Evolutionary conservation across 2,888 invertebrate genomes (phyloP).

Genomic region (Nephrotoma guestfalica): DNA sequence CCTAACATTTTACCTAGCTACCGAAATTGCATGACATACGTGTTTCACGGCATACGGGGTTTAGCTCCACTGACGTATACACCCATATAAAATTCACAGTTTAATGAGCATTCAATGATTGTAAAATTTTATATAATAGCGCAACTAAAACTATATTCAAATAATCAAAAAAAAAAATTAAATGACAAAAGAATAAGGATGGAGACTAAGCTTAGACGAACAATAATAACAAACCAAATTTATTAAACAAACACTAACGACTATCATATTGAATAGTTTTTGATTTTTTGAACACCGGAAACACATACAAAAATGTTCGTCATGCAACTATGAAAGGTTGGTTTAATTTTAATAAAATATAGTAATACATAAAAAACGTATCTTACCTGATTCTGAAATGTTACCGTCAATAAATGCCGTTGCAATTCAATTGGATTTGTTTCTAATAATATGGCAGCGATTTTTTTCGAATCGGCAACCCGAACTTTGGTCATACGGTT

Average conservation of each 20-base stretch:
- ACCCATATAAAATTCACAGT: neutral
- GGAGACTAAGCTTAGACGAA: neutral
- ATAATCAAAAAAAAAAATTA: neutral
- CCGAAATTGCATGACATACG: neutral
- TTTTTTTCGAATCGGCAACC: slow-evolving; percentile 56
- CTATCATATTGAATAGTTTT: neutral
- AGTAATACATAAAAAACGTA: neutral
- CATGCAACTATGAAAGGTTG: neutral
- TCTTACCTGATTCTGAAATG: slow-evolving; percentile 70
- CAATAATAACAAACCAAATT: neutral
- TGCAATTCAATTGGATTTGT: slow-evolving; percentile 69
- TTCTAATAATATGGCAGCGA: slow-evolving; percentile 71
- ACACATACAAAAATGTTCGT: neutral
- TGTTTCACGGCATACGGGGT: neutral
- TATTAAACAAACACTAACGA: neutral
- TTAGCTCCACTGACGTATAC: neutral
- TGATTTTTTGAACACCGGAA: neutral
- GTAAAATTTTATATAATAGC: neutral
- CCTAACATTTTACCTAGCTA: neutral
- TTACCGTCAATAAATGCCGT: slow-evolving; percentile 64
- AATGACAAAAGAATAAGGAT: neutral
- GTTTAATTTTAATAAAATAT: neutral
- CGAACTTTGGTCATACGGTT: slow-evolving; percentile 45
- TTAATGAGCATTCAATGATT: neutral
- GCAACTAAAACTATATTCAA: neutral